phyloP scores from a whole-genome alignment of 2,888 invertebrate species.

The Dugesia japonica region DNA sequence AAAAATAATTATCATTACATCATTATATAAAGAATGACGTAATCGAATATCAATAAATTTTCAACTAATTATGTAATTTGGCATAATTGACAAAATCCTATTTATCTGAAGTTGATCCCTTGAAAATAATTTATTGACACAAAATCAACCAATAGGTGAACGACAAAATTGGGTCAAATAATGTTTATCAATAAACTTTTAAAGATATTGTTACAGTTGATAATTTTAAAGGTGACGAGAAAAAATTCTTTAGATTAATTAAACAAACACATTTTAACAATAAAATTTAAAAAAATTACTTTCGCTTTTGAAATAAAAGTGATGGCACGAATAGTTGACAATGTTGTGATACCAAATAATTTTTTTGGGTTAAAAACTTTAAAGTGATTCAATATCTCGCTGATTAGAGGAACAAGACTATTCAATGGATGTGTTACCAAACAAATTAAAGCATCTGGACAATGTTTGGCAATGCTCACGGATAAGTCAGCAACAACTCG shows the following conservation, averaged over 20 bases:
- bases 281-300: background rate
- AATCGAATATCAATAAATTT: too few species aligned
- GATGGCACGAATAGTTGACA: slow-evolving; percentile 20
- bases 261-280: too few species aligned
- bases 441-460: slow-evolving; percentile 22
- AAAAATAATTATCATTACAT: too few species aligned
- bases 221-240: too few species aligned
- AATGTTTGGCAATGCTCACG: background rate
- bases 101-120: too few species aligned
- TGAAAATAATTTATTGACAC: background rate
- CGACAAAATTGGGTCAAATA: background rate
- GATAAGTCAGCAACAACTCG: background rate
- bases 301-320: background rate
- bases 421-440: slow-evolving; percentile 16
- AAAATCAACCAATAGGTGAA: background rate
- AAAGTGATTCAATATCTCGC: background rate
- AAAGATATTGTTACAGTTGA: too few species aligned
- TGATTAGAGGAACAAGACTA: background rate
- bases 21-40: too few species aligned
- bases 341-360: slow-evolving; percentile 11
- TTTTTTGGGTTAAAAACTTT: background rate
- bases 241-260: too few species aligned
- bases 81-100: too few species aligned
- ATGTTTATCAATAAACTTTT: background rate
- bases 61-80: too few species aligned